phyloP scores from a whole-genome alignment of 2,888 invertebrate genomes.

The Lasioglossum vierecki region DNA sequence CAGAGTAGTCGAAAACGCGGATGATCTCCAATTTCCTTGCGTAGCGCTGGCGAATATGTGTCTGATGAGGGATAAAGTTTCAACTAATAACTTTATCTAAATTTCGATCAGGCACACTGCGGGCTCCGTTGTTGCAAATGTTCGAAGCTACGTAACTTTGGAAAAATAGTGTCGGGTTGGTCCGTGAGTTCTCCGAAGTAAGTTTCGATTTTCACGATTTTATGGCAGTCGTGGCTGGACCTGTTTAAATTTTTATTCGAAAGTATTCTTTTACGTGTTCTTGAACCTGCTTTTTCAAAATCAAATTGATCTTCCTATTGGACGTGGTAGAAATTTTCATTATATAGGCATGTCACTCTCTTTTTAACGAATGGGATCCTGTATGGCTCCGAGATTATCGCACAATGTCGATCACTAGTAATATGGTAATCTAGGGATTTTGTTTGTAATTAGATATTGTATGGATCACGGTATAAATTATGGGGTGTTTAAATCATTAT shows the following conservation, averaged over 20 bases:
- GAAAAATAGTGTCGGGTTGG: background rate
- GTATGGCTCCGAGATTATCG: background rate
- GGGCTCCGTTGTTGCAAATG: background rate
- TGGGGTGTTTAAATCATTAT: background rate
- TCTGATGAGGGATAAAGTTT: background rate
- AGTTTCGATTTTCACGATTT: background rate
- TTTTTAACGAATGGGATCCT: background rate
- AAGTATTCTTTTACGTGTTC: background rate
- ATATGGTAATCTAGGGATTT: background rate
- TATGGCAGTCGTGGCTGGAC: background rate
- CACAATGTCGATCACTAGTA: background rate
- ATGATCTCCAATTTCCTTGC: background rate
- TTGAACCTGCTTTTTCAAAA: background rate
- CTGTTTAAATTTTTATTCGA: background rate
- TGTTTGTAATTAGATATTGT: background rate
- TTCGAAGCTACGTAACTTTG: background rate
- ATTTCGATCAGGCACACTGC: background rate
- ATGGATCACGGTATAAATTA: background rate
- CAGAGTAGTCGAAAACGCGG: conserved; percentile 7
- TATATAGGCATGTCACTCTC: background rate
- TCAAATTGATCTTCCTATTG: background rate
- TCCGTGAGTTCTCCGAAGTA: background rate
- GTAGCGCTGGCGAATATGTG: background rate
- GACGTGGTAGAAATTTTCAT: background rate
- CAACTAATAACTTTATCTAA: background rate